Conservation (phyloP, 2,888 invertebrate species). For the Chironomus tentans region DNA sequence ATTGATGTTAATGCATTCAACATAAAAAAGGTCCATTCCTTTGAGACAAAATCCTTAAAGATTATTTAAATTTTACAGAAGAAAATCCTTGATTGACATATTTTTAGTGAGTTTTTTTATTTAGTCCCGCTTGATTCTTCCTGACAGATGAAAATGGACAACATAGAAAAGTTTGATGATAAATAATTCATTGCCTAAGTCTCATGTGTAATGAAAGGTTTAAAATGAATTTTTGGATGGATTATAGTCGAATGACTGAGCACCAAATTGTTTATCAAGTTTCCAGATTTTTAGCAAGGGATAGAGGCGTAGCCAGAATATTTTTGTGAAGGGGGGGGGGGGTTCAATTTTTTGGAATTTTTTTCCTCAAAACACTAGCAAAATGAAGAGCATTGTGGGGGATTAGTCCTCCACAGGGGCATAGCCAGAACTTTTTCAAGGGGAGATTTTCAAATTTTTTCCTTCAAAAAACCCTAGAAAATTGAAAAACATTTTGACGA, state of each 20-base stretch:
- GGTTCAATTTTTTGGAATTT: no score
- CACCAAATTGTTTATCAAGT: not conserved
- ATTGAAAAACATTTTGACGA: no score
- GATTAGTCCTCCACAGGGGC: no score
- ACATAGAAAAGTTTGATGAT: not conserved
- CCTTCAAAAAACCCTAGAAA: no score
- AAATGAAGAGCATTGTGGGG: no score
- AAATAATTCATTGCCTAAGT: not conserved
- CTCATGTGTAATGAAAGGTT: not conserved
- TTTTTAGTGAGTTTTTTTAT: constrained; percentile 9
- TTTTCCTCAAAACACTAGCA: no score
- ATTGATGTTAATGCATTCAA: not conserved
- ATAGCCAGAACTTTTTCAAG: no score
- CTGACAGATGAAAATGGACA: not conserved
- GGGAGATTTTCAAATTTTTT: no score
- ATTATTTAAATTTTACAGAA: constrained; percentile 10
- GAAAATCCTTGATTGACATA: constrained; percentile 18
- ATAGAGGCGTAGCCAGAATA: no score
- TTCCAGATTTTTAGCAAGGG: not conserved
- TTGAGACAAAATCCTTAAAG: not conserved
- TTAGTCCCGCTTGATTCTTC: not conserved
- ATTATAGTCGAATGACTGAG: no score
- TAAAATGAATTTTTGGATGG: not conserved
- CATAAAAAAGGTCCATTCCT: constrained; percentile 17
- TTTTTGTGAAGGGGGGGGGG: no score